These are phyloP conservation scores for Furnarius figulus DNA, from an alignment of 2,113 vertebrate species.

Conservation along the genomic window DNA sequence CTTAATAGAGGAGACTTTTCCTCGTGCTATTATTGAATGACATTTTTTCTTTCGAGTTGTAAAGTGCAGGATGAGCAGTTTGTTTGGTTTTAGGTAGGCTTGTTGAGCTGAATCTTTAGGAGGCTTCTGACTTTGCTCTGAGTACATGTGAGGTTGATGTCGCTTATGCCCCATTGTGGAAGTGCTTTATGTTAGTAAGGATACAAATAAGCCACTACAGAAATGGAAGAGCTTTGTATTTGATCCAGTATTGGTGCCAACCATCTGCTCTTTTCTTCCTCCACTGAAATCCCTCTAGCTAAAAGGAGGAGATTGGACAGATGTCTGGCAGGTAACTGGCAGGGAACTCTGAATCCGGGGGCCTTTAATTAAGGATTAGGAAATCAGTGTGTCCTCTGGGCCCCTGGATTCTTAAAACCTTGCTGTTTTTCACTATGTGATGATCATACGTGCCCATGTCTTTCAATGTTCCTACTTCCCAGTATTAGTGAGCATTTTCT, in stretches of 20 bases:
- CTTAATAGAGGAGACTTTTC: background rate
- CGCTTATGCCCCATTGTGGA: background rate
- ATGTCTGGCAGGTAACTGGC: background rate
- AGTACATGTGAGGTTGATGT: background rate
- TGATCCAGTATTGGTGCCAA: background rate
- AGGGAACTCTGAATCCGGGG: background rate
- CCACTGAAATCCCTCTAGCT: background rate
- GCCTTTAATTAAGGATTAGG: background rate
- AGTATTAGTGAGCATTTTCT: background rate
- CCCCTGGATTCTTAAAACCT: background rate
- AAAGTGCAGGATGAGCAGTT: background rate
- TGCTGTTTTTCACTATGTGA: background rate
- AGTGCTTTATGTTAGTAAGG: background rate
- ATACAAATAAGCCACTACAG: background rate
- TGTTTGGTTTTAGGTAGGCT: background rate
- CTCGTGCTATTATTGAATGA: background rate
- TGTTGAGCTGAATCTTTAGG: background rate
- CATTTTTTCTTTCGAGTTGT: background rate
- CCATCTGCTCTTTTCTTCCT: background rate
- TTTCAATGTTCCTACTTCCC: background rate
- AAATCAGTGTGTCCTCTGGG: background rate
- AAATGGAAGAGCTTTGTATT: background rate
- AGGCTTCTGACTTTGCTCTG: background rate
- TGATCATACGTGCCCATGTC: background rate
- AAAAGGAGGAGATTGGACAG: background rate